Base-by-base conservation (phyloP, 2,797 vertebrate species). In the Sylvia borin region DNA sequence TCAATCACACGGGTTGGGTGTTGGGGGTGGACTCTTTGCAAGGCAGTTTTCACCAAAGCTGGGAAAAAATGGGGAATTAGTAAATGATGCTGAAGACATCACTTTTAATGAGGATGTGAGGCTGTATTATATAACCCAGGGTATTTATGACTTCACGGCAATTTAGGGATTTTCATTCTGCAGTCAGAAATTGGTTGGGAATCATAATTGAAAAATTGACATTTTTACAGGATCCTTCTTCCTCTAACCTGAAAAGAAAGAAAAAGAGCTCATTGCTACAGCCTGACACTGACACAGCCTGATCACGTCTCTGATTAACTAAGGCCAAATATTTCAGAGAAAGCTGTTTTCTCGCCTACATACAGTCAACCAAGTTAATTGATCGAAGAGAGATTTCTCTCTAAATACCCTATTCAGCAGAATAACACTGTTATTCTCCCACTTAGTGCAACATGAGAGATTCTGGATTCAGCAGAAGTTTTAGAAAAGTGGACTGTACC, bases 1-100 rank as follows among this genome's bases (percentile, higher is more conserved):
- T 80, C 40, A 38, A 1, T 0, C 16, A n/a, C 72, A 88, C 72
- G 72, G 57, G 24, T 31, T 3, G 45, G 43, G 62, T 3, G 0
- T 5, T 83, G 85, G 76, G 91, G 61, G 79, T 65, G 43, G 54
- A 12, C 65, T 75, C 65, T 40, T 86, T 34, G 55, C 40, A 45
- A 88, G 34, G 38, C 19, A 22, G 12, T 72, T 93, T 78, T 92
- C 90, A 58, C 62, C 79, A 75, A 95, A 92, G 82, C 25, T 93
- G 90, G 82, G 79, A 34, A 81, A 78, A 95, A 88, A 70, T 3
- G 18, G 77, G 62, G 66, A 79, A 82, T 90, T 66, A 51, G n/a
- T 53, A 68, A 90, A 88, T 24, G 36, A 27, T 76, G 27, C 43
- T 13, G 45, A 88, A 95, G 79, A 6, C 55, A 88, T 76, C 53